Evolutionary conservation across 2,113 vertebrate genomes (phyloP), one percentile per base, ranked within the genome.

Genomic region (Panurus biarmicus): DNA sequence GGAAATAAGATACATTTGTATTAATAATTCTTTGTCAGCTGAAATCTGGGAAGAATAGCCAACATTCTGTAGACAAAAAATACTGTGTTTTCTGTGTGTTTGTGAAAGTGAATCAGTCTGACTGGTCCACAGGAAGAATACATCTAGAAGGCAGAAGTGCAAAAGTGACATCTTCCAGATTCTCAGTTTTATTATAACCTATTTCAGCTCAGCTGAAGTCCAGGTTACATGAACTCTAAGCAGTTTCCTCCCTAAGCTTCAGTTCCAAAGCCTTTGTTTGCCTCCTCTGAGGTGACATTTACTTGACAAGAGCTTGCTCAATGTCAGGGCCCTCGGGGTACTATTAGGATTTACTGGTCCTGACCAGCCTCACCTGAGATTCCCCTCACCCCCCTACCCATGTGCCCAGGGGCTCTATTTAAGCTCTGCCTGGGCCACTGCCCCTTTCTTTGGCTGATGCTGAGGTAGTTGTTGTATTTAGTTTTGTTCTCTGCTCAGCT

Each of bases 401-500:
- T 11, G 3, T 79, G 22, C 6, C 12, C 7, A 14, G 20, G 13
- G 7, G 2, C 5, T 92, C 18, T 5, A 11, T 66, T 76, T 89
- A 21, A 50, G 11, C 5, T 73, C 42, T 77, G 15, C 23, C 40
- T 57, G 8, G 3, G 7, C 1, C 1, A 0, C 1, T 17, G 12
- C 0, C 0, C 1, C 3, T 0, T 61, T 47, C 1, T 1, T 2
- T 48, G 7, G 3, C 4, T 53, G 25, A 1, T 61, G 5, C 7
- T 87, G 10, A 4, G 18, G 36, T 23, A 60, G 2, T 0, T 18
- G 13, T 1, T 81, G 2, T 35, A 6, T 38, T 77, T 3, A 11
- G 1, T 21, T 15, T 19, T 28, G 8, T 10, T 51, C 12, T 74
- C 5, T 47, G 4, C 8, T 61, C 4, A 45, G 35, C 12, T 6